Evolutionary conservation across 92 coral and sea anemone genomes (phyloP).

Genomic region (Palythoa caribaeorum): DNA sequence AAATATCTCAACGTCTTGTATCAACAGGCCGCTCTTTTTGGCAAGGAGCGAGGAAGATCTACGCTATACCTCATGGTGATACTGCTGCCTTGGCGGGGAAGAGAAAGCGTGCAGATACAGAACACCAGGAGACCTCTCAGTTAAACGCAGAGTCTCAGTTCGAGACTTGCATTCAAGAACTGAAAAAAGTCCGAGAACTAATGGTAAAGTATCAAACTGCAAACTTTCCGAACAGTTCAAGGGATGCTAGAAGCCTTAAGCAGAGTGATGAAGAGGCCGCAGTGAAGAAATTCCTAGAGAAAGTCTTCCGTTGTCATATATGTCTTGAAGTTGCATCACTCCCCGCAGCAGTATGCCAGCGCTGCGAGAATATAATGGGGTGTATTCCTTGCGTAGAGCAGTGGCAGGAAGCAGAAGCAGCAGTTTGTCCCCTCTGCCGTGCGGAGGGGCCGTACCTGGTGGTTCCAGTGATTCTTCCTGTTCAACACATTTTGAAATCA

Average conservation of each 20-base stretch:
- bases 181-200: background rate
- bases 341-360: slow-evolving; percentile 66
- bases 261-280: background rate
- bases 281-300: background rate
- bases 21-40: slow-evolving; percentile 1
- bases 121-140: background rate
- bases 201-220: background rate
- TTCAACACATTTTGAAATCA: slow-evolving; percentile 32
- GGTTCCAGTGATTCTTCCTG: slow-evolving; percentile 52
- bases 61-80: slow-evolving; percentile 1
- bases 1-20: background rate
- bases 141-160: slow-evolving; percentile 3
- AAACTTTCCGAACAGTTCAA: background rate
- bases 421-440: slow-evolving; percentile 66
- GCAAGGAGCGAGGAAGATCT: background rate
- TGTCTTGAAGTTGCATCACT: slow-evolving; percentile 54
- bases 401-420: slow-evolving; percentile 58
- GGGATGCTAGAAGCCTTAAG: background rate
- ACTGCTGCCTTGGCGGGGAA: background rate
- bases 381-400: slow-evolving; percentile 77
- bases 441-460: slow-evolving; percentile 45
- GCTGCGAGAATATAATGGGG: slow-evolving; percentile 61
- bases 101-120: slow-evolving; percentile 19
- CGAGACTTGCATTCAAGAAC: slow-evolving; percentile 4
- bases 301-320: slow-evolving; percentile 49